Percentiles rank a stretch among this genome's conserved stretches.
These are phyloP conservation scores for Chamaetylas fuelleborni DNA, from an alignment of 2,113 vertebrate species.

Conservation along the genomic window DNA sequence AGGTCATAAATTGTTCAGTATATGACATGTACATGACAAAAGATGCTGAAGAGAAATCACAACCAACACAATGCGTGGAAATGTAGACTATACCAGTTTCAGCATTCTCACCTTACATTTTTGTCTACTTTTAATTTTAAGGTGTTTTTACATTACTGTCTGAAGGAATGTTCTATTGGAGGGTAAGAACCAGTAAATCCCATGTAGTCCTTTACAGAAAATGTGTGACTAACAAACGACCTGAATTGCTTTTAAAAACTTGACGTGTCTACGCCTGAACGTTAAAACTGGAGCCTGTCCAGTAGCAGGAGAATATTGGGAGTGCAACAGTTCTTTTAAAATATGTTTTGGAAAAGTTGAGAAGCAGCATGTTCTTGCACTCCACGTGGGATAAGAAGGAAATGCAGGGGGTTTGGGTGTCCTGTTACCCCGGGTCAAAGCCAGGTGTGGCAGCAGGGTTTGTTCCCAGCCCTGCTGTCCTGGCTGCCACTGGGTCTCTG, in stretches of 20 bases:
- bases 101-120: background rate
- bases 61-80: background rate
- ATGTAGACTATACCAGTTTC: background rate
- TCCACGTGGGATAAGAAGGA: background rate
- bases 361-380: rapidly evolving
- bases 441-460: rapidly evolving
- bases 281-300: background rate
- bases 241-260: background rate
- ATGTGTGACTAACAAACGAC: background rate
- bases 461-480: background rate
- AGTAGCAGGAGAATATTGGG: background rate
- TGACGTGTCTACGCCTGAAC: background rate
- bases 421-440: background rate
- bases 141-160: background rate
- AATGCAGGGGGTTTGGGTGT: background rate
- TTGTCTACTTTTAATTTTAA: background rate
- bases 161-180: background rate
- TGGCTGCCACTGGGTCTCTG: background rate
- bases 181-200: background rate
- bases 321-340: background rate
- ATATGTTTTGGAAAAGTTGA: background rate
- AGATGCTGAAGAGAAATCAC: background rate
- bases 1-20: background rate
- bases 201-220: background rate
- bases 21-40: background rate